Conservation (phyloP, 1,140 invertebrate species). For the Caenorhabditis latens region DNA sequence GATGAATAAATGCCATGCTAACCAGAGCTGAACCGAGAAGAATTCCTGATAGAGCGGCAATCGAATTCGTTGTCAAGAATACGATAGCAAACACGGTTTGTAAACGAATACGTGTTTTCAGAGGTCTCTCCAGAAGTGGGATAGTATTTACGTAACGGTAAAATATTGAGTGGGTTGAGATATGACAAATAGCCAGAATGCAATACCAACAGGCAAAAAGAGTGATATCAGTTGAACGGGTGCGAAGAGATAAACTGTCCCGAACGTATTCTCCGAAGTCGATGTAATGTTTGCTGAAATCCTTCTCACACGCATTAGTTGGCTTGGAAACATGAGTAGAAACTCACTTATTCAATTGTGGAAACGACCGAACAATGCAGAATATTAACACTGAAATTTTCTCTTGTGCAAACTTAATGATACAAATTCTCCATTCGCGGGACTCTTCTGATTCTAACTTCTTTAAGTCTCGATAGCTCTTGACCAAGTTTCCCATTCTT, state of each 20-base stretch:
- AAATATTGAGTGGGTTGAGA: slow-evolving; percentile 16
- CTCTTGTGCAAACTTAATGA: not conserved
- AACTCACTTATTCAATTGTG: not conserved
- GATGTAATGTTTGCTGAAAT: slow-evolving; percentile 32
- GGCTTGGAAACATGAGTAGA: too few species aligned
- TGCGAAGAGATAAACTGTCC: not conserved
- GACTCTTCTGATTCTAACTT: not conserved
- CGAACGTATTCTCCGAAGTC: slow-evolving; percentile 22
- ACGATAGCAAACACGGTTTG: not conserved
- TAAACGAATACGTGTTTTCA: not conserved
- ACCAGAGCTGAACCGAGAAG: not conserved
- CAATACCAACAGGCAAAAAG: slow-evolving; percentile 16
- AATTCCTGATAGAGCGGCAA: not conserved
- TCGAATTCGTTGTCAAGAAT: not conserved
- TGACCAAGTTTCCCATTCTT: slow-evolving; percentile 14
- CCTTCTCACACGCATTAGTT: too few species aligned
- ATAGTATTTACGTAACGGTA: not conserved
- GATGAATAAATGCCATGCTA: not conserved
- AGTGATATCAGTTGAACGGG: not conserved
- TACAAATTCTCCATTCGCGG: not conserved
- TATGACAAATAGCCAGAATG: not conserved
- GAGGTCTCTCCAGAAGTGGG: not conserved
- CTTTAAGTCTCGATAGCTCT: not conserved
- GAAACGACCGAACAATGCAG: not conserved
- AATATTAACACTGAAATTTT: not conserved